Conservation (phyloP, 1,140 invertebrate species). For the Laupala kohalensis region DNA sequence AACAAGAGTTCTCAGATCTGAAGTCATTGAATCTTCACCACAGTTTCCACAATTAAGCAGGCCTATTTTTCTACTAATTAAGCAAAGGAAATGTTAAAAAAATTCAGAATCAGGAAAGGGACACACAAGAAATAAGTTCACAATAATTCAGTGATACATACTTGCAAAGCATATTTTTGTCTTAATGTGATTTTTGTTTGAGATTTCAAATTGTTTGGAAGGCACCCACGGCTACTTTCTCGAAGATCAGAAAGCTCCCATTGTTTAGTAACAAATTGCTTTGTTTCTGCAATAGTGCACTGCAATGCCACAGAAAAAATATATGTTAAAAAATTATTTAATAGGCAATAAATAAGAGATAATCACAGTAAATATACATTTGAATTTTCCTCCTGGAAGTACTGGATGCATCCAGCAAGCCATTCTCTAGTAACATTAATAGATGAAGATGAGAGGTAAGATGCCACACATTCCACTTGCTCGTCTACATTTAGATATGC, state of each 20-base stretch:
- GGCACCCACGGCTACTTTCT: slow-evolving; percentile 36
- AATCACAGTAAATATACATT: background rate
- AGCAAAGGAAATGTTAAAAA: too few relatives aligned
- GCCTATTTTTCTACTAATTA: too few relatives aligned
- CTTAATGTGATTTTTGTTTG: slow-evolving; percentile 30
- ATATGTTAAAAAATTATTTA: background rate
- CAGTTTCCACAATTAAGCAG: too few relatives aligned
- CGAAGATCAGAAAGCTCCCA: slow-evolving; percentile 46
- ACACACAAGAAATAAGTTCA: too few relatives aligned
- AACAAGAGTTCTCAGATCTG: too few relatives aligned
- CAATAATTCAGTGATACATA: slow-evolving; percentile 28
- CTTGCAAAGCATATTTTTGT: slow-evolving; percentile 44
- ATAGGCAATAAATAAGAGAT: background rate
- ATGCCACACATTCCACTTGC: background rate
- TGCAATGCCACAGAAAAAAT: slow-evolving; percentile 13
- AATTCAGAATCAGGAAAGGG: too few relatives aligned
- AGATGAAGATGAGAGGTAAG: background rate
- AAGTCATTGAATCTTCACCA: too few relatives aligned
- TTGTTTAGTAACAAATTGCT: slow-evolving; percentile 35
- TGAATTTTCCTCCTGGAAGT: background rate
- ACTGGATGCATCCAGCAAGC: background rate
- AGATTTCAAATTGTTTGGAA: slow-evolving; percentile 35
- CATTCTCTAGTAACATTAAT: background rate
- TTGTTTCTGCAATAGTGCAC: slow-evolving; percentile 10
- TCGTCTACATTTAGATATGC: too few relatives aligned